Percentiles rank a stretch among this genome's conserved stretches.
These are phyloP conservation scores for Halcyon chelicuti DNA, from an alignment of 2,797 vertebrate genomes.

Conservation along the genomic window DNA sequence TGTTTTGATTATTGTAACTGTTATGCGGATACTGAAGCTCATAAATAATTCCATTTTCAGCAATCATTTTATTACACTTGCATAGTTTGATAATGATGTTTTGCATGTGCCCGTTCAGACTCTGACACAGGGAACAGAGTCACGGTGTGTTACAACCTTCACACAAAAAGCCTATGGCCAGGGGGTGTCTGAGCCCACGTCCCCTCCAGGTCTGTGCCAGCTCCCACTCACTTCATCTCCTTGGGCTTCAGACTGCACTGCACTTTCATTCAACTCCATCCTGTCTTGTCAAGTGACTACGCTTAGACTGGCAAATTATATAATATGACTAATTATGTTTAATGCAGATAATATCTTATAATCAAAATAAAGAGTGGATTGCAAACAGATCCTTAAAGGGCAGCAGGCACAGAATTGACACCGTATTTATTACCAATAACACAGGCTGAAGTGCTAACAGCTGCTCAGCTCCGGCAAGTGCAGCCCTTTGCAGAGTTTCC, in stretches of 20 bases:
- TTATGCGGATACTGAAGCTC: background rate
- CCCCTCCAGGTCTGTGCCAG: background rate
- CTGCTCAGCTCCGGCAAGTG: slow-evolving; percentile 63
- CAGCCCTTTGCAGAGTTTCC: slow-evolving; percentile 62
- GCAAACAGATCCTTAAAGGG: slow-evolving; percentile 56
- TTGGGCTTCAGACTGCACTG: background rate
- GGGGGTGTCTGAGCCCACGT: background rate
- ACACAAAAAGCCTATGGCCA: background rate
- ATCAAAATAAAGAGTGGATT: slow-evolving; percentile 65
- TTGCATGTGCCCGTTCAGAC: background rate
- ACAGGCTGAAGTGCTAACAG: slow-evolving; percentile 13
- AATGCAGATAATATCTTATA: slow-evolving; percentile 64
- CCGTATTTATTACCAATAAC: slow-evolving; percentile 40
- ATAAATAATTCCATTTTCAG: slow-evolving; percentile 39
- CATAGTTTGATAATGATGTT: background rate
- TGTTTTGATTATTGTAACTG: slow-evolving; percentile 56
- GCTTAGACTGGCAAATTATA: background rate
- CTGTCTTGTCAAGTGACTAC: slow-evolving; percentile 11
- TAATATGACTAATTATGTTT: slow-evolving; percentile 49
- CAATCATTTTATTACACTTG: slow-evolving; percentile 22
- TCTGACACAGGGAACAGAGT: background rate
- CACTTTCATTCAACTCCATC: background rate
- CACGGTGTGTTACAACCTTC: background rate
- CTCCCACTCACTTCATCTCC: background rate
- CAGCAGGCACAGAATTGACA: background rate